Evolutionary conservation across 1,140 invertebrate species (phyloP).

Genomic region (Acromyrmex echinatior): DNA sequence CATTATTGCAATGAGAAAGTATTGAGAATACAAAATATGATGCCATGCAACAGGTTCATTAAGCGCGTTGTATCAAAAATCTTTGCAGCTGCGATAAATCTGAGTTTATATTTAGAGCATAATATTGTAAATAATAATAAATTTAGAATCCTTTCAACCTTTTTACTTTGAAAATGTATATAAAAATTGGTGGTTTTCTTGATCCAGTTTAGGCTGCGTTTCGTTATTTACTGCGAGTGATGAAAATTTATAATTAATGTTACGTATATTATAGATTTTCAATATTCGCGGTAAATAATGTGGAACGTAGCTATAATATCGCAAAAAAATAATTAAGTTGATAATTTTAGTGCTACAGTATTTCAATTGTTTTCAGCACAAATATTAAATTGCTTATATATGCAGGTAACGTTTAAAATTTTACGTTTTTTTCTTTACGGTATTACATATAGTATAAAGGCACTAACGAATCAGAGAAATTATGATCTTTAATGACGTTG

Average conservation of each 20-base stretch:
- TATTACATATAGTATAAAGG: not conserved
- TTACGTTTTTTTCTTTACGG: not conserved
- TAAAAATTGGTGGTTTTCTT: conserved; percentile 4
- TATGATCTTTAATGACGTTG: not conserved
- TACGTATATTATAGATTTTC: too few species aligned
- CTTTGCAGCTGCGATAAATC: conserved; percentile 25
- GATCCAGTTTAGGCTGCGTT: too few species aligned
- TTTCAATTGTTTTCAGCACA: not conserved
- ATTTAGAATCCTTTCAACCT: not conserved
- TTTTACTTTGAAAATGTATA: not conserved
- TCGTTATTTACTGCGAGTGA: too few species aligned
- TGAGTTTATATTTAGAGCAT: not conserved
- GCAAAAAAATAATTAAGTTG: not conserved
- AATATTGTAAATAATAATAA: not conserved
- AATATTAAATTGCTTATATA: not conserved
- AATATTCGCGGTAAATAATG: too few species aligned
- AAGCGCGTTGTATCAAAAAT: conserved; percentile 3
- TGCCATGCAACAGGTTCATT: conserved; percentile 57
- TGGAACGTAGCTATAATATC: not conserved
- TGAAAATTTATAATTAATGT: too few species aligned
- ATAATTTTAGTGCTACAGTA: not conserved
- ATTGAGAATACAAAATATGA: conserved; percentile 54
- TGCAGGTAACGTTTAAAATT: not conserved
- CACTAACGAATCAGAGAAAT: conserved; percentile 2
- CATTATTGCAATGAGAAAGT: conserved; percentile 42